These are phyloP conservation scores for Andrena praecox DNA, from an alignment of 2,888 invertebrate genomes.

Conservation along the genomic window DNA sequence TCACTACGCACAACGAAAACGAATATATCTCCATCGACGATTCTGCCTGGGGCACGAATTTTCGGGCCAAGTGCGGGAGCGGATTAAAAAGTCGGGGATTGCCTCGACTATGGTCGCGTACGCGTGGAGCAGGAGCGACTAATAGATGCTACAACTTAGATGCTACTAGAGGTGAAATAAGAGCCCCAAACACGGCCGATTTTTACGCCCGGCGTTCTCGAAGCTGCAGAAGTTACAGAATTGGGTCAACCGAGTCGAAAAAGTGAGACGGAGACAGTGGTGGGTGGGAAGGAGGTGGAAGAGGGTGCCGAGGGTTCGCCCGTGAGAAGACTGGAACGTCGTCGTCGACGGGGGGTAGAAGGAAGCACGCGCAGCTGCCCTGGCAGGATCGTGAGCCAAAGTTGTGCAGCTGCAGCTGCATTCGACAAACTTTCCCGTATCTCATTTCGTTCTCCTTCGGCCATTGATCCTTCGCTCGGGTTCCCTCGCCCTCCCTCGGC, in stretches of 20 bases:
- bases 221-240: constrained; percentile 62
- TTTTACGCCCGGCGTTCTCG: constrained; percentile 58
- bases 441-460: constrained; percentile 60
- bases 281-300: constrained; percentile 14
- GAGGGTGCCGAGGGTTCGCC: constrained; percentile 54
- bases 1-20: neutral
- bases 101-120: neutral
- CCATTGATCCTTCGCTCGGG: constrained; percentile 37
- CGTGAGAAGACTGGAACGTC: constrained; percentile 61
- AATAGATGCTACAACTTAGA: too few species aligned
- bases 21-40: neutral
- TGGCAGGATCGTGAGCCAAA: constrained; percentile 29
- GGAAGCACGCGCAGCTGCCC: constrained; percentile 52
- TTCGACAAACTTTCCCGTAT: constrained; percentile 70
- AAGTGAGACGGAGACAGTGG: constrained; percentile 8
- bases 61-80: constrained; percentile 10
- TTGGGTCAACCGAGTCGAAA: constrained; percentile 66
- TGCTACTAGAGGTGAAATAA: constrained; percentile 4
- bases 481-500: neutral
- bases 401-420: constrained; percentile 64
- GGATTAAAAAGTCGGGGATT: constrained; percentile 61
- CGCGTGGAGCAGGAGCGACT: too few species aligned
- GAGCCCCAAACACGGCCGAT: constrained; percentile 40
- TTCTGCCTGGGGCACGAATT: constrained; percentile 1
- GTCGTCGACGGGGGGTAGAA: constrained; percentile 17